Base-by-base conservation (phyloP, 2,113 vertebrate species). In the Rhizomys pruinosus region DNA sequence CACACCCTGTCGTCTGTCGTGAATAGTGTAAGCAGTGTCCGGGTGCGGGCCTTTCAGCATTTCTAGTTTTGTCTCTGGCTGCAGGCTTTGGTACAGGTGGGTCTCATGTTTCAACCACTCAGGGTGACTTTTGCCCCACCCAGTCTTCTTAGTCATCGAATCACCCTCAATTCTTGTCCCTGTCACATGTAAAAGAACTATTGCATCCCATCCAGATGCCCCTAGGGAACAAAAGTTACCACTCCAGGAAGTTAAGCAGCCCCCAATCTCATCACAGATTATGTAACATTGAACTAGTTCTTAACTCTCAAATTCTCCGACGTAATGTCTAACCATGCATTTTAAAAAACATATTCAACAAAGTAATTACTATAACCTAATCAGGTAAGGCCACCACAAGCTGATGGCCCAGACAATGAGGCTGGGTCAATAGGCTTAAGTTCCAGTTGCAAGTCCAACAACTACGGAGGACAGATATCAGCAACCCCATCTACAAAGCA, bases 311-410 rank as follows among this genome's bases (percentile, higher is more conserved):
- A 27, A 39, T 84, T 87, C 34, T 89, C 59, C 52, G 34, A 37
- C 44, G 89, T 79, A 74, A 78, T 68, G 20, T 91, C 39, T 69
- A 71, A 59, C 11, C 23, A 42, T 15, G 57, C 3, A 15, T n/a
- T 87, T 64, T 73, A n/a, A 92, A 32, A n/a, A 91, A 95, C 27
- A 84, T 22, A 59, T 19, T 87, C 61, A 72, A 37, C 81, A 89
- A 71, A 66, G 47, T 64, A 72, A 87, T 52, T 78, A 86, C 74
- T 82, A 72, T 92, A 89, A 76, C 11, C 44, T 61, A 71, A 59
- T n/a, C 39, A 66, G 9, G 9, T 37, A 63, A 42, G 32, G 80
- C 22, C 74, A 88, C 52, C n/a, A 55, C 81, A 25, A 55, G 8
- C 37, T 81, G 37, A 55, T 27, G 29, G 34, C 32, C 72, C 73